phyloP scores from a whole-genome alignment of 2,888 invertebrate genomes.

The Chrysolina haemoptera region DNA sequence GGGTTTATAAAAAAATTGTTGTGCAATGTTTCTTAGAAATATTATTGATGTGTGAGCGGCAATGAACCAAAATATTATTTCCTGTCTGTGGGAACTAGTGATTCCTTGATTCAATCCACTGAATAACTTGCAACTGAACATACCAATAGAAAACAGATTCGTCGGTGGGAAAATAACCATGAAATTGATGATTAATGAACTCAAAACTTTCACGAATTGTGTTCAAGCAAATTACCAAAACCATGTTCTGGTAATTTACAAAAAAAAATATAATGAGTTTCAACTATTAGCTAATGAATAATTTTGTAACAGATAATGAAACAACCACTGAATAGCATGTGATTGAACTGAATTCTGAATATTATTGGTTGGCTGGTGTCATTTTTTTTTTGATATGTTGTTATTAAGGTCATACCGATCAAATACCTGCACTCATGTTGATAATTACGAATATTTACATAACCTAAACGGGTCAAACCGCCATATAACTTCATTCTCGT shows the following conservation, averaged over 20 bases:
- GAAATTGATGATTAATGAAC: conserved; percentile 21
- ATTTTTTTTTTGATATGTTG: not conserved
- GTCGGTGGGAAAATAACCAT: conserved; percentile 2
- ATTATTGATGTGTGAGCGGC: no score
- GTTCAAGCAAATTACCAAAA: not conserved
- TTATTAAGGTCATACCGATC: not conserved
- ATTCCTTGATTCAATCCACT: no score
- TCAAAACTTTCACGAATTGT: conserved; percentile 6
- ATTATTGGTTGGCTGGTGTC: not conserved
- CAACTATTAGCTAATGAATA: conserved; percentile 4
- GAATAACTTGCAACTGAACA: not conserved
- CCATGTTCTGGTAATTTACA: not conserved
- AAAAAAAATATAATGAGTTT: conserved; percentile 20
- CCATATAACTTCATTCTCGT: not conserved
- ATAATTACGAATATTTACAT: not conserved
- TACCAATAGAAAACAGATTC: conserved; percentile 2
- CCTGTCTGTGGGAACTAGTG: no score
- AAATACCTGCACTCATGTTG: not conserved
- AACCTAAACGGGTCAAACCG: not conserved
- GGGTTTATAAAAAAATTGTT: no score
- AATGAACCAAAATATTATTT: no score
- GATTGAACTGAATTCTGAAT: not conserved
- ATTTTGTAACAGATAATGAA: not conserved
- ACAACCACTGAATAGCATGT: not conserved
- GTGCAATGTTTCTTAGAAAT: no score